Percentiles rank a stretch among this genome's conserved stretches.
These are phyloP conservation scores for Anhinga anhinga DNA, from an alignment of 2,113 vertebrate species.

Conservation along the genomic window DNA sequence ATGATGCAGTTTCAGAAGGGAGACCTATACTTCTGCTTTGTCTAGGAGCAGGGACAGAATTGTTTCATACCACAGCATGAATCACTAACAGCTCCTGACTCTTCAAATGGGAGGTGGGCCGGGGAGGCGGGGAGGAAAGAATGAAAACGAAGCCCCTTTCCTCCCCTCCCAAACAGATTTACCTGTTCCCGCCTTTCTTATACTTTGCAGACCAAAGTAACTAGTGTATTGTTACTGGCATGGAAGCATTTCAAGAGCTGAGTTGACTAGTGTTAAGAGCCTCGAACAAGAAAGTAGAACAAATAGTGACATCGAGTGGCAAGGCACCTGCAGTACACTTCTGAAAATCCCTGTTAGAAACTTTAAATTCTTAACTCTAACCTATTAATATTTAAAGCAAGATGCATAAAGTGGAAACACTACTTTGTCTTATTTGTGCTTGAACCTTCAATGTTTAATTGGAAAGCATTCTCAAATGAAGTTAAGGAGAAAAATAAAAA, in stretches of 20 bases:
- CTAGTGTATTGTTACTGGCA: rapidly evolving
- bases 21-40: neutral
- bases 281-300: neutral
- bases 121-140: rapidly evolving
- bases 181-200: neutral
- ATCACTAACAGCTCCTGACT: neutral
- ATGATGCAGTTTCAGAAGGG: neutral
- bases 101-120: rapidly evolving
- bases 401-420: neutral
- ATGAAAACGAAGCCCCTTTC: neutral
- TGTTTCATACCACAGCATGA: neutral
- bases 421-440: neutral
- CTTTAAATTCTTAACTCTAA: neutral
- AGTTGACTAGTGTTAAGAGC: rapidly evolving
- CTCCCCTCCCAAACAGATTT: neutral
- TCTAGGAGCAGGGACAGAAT: neutral
- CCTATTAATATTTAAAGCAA: neutral
- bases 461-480: neutral
- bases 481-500: neutral
- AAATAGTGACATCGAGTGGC: slow-evolving; percentile 35
- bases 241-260: rapidly evolving
- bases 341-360: neutral
- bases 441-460: neutral
- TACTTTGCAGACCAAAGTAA: neutral
- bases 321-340: neutral